Percentiles rank a stretch among this genome's conserved stretches.
Conservation (phyloP, 1,140 invertebrate species). For the Drosophila kurseongensis region DNA sequence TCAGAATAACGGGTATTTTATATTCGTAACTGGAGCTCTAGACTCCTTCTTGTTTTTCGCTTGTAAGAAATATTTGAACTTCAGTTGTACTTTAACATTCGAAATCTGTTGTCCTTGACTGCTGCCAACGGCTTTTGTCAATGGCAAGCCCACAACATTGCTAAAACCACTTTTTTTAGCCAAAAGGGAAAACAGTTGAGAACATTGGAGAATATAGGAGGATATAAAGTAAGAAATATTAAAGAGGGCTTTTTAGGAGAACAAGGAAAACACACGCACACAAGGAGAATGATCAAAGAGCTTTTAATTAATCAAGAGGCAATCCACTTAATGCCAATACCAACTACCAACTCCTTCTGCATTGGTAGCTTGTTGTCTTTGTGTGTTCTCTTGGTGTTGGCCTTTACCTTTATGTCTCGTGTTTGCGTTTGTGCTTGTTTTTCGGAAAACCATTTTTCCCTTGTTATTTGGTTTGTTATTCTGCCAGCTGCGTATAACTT, state of each 20-base stretch:
- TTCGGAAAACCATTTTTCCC: neutral
- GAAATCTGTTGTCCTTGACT: neutral
- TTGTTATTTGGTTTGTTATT: too few relatives aligned
- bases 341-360: conserved; percentile 15
- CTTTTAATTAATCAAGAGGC: conserved; percentile 80
- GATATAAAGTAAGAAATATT: neutral
- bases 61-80: too few relatives aligned
- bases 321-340: conserved; percentile 72
- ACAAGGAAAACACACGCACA: conserved; percentile 18
- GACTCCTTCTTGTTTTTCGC: too few relatives aligned
- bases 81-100: too few relatives aligned
- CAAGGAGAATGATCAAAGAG: conserved; percentile 29
- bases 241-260: neutral
- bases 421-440: conserved; percentile 6
- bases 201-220: neutral
- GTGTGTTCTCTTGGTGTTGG: neutral
- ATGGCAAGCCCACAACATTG: neutral
- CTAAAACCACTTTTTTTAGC: neutral
- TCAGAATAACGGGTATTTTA: too few relatives aligned
- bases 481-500: neutral
- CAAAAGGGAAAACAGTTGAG: neutral
- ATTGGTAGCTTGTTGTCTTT: neutral
- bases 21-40: too few relatives aligned
- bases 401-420: neutral
- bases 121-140: conserved; percentile 26